Base-by-base conservation (phyloP, 64 coral and sea anemone genomes). In the Pocillopora damicornis region DNA sequence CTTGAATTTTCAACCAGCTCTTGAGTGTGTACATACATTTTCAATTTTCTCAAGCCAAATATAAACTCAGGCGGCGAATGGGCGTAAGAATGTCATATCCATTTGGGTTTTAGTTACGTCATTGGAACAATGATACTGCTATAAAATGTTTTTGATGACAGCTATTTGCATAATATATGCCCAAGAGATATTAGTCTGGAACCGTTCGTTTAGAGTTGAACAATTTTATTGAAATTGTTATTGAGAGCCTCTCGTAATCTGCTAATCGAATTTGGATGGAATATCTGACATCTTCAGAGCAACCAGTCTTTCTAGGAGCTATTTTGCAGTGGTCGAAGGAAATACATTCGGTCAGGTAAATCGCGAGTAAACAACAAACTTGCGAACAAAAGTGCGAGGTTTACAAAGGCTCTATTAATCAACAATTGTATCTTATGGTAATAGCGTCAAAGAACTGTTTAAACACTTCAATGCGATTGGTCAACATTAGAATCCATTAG, bases 401-500 rank as follows among this genome's bases (percentile, higher is more conserved):
- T 85, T 71, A 85, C 81, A 83, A 83, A 83, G 80, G 36, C 80
- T 85, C 57, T 11, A 11, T 57, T 58, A 57, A 69, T 25, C n/a
- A 63, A 73, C 64, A 72, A n/a, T 56, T 11, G 7, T 73, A 18
- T 85, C 37, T 85, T 45, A 85, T 85, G 81, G 20, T 72, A 85
- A 85, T 85, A 23, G 36, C 38, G 15, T 85, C 81, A 85, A 73
- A 72, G 81, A 68, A 58, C 38, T 73, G 65, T 85, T 85, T 73
- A 85, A 82, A 82, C 80, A 82, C 80, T 1, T 20, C 42, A 82
- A 85, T 14, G 63, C 81, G 13, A 85, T 85, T 85, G 81, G 81
- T 85, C 81, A 85, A 85, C 42, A 85, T 30, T 69, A 14, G 78
- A 20, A 56, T 64, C 66, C 17, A 25, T 85, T 58, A 85, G 15